Conservation (phyloP, 1,140 invertebrate genomes). For the Procambarus clarkii region DNA sequence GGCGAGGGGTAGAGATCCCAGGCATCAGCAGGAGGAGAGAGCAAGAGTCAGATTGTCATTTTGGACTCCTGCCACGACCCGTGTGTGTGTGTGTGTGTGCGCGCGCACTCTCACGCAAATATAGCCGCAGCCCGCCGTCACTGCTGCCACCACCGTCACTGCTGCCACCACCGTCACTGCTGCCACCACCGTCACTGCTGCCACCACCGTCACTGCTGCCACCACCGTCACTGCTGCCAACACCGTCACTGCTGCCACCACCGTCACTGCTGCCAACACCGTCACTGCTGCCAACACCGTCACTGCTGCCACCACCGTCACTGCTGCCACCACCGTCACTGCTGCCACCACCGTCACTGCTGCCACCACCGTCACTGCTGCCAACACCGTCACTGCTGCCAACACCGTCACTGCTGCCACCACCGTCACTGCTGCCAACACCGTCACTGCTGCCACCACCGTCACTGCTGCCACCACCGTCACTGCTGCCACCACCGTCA, state of each 20-base stretch:
- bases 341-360: not conserved
- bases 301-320: not conserved
- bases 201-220: not conserved
- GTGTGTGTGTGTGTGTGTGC: not conserved
- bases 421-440: too few species aligned
- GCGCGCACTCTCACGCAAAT: not conserved
- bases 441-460: too few species aligned
- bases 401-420: too few species aligned
- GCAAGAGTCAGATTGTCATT: not conserved
- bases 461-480: too few species aligned
- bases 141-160: not conserved
- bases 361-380: too few species aligned
- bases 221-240: not conserved
- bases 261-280: not conserved
- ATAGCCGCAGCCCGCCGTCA: not conserved
- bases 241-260: not conserved
- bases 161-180: not conserved
- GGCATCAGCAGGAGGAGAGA: conserved; percentile 1
- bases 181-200: not conserved
- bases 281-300: not conserved
- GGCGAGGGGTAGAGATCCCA: too few species aligned
- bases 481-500: too few species aligned
- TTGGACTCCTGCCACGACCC: not conserved
- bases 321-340: not conserved
- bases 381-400: not conserved